Evolutionary conservation across 2,113 vertebrate genomes (phyloP).

Genomic region (Tragelaphus scriptus): DNA sequence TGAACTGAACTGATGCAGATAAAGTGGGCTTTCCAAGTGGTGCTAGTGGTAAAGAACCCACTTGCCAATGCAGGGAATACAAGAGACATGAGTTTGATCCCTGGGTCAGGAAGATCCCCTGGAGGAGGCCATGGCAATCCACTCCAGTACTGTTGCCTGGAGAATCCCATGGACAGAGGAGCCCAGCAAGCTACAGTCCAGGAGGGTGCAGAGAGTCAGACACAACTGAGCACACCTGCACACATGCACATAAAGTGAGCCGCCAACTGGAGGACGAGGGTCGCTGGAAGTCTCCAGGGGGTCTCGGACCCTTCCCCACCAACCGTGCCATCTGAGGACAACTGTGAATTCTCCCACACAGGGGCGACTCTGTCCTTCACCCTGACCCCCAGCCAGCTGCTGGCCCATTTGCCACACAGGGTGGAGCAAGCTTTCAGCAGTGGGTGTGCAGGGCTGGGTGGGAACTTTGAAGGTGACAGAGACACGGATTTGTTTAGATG

Average conservation of each 20-base stretch:
- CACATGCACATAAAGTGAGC: neutral
- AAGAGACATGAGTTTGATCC: neutral
- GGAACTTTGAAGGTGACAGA: neutral
- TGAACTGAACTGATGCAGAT: neutral
- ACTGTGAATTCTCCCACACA: neutral
- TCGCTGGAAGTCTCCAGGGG: neutral
- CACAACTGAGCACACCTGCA: neutral
- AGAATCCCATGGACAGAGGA: neutral
- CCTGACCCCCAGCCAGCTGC: rapidly evolving
- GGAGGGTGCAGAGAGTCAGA: neutral
- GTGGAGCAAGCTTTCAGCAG: neutral
- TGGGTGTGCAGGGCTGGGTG: neutral
- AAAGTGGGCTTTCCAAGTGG: neutral
- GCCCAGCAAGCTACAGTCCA: neutral
- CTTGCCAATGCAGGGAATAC: neutral
- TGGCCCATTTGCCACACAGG: neutral
- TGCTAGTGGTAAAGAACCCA: neutral
- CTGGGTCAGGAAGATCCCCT: neutral
- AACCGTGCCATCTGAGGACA: neutral
- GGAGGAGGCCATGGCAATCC: neutral
- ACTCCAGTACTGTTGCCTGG: neutral
- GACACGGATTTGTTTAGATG: neutral
- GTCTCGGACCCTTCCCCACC: rapidly evolving
- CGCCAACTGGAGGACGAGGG: rapidly evolving
- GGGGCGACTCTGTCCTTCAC: neutral